Conservation (phyloP, 1,140 invertebrate species). For the Yoshiicerus persimilis region DNA sequence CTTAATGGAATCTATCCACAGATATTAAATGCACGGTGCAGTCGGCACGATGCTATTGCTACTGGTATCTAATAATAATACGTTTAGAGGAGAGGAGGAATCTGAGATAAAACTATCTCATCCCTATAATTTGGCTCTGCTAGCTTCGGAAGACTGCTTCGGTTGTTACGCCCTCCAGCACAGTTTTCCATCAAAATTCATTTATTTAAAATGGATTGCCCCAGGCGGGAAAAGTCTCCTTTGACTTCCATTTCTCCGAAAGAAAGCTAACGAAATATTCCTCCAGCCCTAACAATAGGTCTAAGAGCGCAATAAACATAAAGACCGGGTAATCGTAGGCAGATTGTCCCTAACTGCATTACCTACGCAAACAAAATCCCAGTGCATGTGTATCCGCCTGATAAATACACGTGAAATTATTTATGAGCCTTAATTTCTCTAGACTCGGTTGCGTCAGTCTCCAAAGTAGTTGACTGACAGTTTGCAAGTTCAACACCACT, state of each 20-base stretch:
- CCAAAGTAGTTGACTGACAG: neutral
- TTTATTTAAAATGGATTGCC: conserved; percentile 2
- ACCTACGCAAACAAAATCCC: neutral
- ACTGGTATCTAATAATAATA: no score
- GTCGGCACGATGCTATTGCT: no score
- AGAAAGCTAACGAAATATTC: neutral
- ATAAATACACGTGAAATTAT: neutral
- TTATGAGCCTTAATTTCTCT: conserved; percentile 11
- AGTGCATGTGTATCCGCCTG: neutral
- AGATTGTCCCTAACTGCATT: neutral
- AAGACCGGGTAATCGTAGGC: neutral
- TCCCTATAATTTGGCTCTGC: neutral
- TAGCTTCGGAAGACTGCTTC: neutral
- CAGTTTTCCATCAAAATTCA: neutral
- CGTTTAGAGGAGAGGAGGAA: no score
- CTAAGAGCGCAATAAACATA: neutral
- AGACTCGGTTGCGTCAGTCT: no score
- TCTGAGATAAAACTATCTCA: neutral
- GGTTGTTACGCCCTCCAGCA: neutral
- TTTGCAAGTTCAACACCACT: neutral
- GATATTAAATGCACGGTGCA: neutral
- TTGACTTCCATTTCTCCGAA: neutral
- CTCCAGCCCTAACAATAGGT: neutral
- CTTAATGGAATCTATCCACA: neutral
- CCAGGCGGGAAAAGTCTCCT: neutral